phyloP scores from a whole-genome alignment of 2,113 vertebrate genomes.

The Brienomyrus longianalis region DNA sequence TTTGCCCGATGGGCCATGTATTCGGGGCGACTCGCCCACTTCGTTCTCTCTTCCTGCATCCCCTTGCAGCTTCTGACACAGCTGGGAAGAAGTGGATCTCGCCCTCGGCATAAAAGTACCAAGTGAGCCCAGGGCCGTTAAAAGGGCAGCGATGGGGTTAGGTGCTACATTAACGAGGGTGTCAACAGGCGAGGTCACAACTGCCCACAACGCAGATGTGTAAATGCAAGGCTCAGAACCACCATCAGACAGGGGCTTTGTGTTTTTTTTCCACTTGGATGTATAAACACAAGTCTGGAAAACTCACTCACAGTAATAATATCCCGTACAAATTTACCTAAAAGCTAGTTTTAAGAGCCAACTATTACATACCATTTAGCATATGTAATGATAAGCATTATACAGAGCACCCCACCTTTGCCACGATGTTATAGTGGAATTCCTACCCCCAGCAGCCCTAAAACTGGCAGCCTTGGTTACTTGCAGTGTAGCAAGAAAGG shows the following conservation, averaged over 20 bases:
- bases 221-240: not conserved
- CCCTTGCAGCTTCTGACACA: not conserved
- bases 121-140: slow-evolving; percentile 38
- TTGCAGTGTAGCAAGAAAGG: not conserved
- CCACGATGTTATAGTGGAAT: not conserved
- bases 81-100: slow-evolving; percentile 23
- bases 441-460: not conserved
- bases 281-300: not conserved
- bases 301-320: not conserved
- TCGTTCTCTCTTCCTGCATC: not conserved
- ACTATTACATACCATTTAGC: not conserved
- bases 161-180: slow-evolving; percentile 20
- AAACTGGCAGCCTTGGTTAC: not conserved
- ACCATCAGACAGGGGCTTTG: not conserved
- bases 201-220: not conserved
- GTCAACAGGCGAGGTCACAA: not conserved
- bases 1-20: not conserved
- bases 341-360: not conserved
- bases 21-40: not conserved
- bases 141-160: slow-evolving; percentile 24
- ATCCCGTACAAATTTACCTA: not conserved
- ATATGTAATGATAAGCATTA: not conserved
- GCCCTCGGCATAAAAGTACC: slow-evolving; percentile 39
- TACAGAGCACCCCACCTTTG: not conserved
- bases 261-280: not conserved